Evolutionary conservation across 2,888 invertebrate genomes (phyloP).

Genomic region (Sclerodermus sp.): DNA sequence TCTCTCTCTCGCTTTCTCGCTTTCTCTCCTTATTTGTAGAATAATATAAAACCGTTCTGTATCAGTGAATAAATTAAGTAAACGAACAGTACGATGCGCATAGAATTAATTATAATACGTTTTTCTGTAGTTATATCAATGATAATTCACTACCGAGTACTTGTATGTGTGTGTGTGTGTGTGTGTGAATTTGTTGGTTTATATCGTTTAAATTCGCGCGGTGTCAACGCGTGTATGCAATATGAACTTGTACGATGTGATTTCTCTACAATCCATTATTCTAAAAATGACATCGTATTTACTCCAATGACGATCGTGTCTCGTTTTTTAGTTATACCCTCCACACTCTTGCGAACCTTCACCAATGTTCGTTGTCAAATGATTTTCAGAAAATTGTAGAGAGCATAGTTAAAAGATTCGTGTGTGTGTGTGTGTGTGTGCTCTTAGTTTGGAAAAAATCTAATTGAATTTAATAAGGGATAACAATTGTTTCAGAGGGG

Average conservation of each 20-base stretch:
- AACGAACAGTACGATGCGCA: slow-evolving; percentile 43
- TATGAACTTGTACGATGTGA: no score
- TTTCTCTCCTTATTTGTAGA: slow-evolving; percentile 28
- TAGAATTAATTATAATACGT: slow-evolving; percentile 29
- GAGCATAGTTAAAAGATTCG: background rate
- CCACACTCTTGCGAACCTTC: no score
- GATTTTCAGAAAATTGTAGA: no score
- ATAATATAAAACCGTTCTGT: slow-evolving; percentile 47
- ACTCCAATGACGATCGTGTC: no score
- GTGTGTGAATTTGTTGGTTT: slow-evolving; percentile 19
- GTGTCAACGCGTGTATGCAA: no score
- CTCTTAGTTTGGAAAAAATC: background rate
- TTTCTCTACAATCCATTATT: no score
- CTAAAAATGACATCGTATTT: no score
- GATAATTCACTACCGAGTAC: slow-evolving; percentile 45
- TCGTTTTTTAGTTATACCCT: no score
- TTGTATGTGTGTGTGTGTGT: slow-evolving; percentile 19
- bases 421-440: background rate
- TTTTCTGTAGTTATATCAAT: slow-evolving; percentile 31
- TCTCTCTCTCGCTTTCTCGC: slow-evolving; percentile 20
- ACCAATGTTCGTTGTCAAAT: no score
- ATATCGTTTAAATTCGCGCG: no score
- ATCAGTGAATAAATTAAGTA: slow-evolving; percentile 53
- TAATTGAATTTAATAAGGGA: no score
- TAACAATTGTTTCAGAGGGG: no score